Conservation (phyloP, 2,888 invertebrate species). For the Coenonympha arcania region DNA sequence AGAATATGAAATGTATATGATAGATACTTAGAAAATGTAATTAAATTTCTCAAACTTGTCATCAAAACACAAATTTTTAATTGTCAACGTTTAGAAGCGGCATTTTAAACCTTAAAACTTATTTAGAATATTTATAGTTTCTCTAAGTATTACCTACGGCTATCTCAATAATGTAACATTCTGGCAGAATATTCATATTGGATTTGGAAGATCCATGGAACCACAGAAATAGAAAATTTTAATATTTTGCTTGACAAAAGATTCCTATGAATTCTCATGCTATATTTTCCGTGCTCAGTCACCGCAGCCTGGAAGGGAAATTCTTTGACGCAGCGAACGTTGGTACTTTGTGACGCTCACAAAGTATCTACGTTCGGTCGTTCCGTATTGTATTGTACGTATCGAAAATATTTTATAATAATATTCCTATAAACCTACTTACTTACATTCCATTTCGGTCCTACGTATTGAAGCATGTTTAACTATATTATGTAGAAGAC, state of each 20-base stretch:
- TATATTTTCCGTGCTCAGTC: slow-evolving; percentile 4
- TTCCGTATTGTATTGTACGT: not conserved
- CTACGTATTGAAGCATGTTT: too few relatives aligned
- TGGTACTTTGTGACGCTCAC: slow-evolving; percentile 3
- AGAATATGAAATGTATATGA: too few relatives aligned
- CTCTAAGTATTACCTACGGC: too few relatives aligned
- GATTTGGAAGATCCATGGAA: not conserved
- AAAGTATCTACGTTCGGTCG: not conserved
- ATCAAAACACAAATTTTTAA: too few relatives aligned
- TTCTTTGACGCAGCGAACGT: slow-evolving; percentile 5
- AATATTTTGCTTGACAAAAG: slow-evolving; percentile 7
- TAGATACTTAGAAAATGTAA: too few relatives aligned
- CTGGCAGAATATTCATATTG: not conserved
- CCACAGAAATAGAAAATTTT: not conserved
- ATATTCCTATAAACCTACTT: too few relatives aligned
- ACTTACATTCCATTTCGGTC: too few relatives aligned
- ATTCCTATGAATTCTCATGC: slow-evolving; percentile 5
- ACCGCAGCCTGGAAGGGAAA: slow-evolving; percentile 1
- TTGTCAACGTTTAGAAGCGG: too few relatives aligned
- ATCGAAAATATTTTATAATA: not conserved
- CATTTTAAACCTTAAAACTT: too few relatives aligned
- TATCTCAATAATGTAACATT: not conserved
- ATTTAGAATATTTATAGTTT: too few relatives aligned
- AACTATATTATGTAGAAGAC: too few relatives aligned
- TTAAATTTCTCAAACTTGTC: too few relatives aligned